Conservation (phyloP, 2,888 invertebrate genomes). For the Chrysopilus asiliformis region DNA sequence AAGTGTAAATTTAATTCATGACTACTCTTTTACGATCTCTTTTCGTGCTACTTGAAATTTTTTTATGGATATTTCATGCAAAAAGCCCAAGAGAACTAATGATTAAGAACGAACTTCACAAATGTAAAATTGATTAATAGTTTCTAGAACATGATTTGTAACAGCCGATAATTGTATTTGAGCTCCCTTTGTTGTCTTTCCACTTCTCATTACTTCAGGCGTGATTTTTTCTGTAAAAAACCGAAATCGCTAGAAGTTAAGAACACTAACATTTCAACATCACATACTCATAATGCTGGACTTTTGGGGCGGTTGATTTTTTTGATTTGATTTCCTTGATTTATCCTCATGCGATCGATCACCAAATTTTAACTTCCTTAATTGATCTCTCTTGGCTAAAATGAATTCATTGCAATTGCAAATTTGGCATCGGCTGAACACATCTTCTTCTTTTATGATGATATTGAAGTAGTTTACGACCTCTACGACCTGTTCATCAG, state of each 20-base stretch:
- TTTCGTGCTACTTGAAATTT: too few relatives aligned
- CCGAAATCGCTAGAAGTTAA: background rate
- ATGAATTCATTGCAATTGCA: constrained; percentile 32
- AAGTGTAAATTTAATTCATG: too few relatives aligned
- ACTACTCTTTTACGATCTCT: too few relatives aligned
- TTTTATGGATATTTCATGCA: too few relatives aligned
- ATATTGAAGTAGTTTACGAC: constrained; percentile 54
- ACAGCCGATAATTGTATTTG: constrained; percentile 22
- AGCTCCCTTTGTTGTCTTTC: constrained; percentile 9
- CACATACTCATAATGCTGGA: constrained; percentile 7
- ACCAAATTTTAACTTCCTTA: constrained; percentile 6
- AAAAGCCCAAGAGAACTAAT: too few relatives aligned
- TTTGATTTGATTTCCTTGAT: background rate
- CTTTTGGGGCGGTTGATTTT: constrained; percentile 4
- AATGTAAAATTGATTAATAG: constrained; percentile 13
- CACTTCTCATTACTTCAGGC: constrained; percentile 5
- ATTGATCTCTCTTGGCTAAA: constrained; percentile 9
- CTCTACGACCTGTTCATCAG: constrained; percentile 50
- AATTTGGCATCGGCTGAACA: constrained; percentile 61
- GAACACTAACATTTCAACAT: constrained; percentile 1
- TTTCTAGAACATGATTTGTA: constrained; percentile 27
- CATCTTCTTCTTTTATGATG: constrained; percentile 45
- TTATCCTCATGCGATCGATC: background rate
- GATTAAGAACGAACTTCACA: constrained; percentile 13
- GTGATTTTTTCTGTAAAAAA: constrained; percentile 11